Evolutionary conservation across 2,888 invertebrate genomes (phyloP).

Genomic region (Rhodophaea formosa): DNA sequence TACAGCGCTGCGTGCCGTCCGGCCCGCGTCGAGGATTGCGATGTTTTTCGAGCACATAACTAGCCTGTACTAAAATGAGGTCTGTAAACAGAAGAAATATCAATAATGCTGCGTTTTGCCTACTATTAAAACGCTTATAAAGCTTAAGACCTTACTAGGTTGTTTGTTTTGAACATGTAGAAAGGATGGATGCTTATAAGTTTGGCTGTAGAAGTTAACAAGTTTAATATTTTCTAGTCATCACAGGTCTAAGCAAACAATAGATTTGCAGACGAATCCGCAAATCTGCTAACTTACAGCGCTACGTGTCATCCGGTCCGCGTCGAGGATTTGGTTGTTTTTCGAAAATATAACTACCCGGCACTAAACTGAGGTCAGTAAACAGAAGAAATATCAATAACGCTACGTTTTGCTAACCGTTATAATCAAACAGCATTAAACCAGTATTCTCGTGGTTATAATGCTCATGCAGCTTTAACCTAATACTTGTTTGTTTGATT

Average conservation of each 20-base stretch:
- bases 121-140: too few species aligned
- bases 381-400: background rate
- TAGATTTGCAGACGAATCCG: background rate
- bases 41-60: background rate
- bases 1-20: slow-evolving; percentile 12
- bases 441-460: too few species aligned
- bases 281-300: slow-evolving; percentile 12
- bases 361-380: background rate
- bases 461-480: too few species aligned
- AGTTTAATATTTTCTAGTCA: background rate
- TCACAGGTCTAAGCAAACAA: background rate
- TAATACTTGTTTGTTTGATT: too few species aligned
- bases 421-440: too few species aligned
- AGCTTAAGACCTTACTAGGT: too few species aligned
- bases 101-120: too few species aligned
- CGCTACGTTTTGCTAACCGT: too few species aligned
- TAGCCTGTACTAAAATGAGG: background rate
- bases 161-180: too few species aligned
- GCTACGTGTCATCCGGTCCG: slow-evolving; percentile 4
- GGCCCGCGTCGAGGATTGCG: background rate
- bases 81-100: background rate
- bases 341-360: background rate
- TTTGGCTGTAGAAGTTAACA: too few species aligned
- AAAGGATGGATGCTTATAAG: too few species aligned
- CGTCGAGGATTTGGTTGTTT: slow-evolving; percentile 4